Conservation (phyloP, 2,113 vertebrate species). For the Poecile atricapillus region DNA sequence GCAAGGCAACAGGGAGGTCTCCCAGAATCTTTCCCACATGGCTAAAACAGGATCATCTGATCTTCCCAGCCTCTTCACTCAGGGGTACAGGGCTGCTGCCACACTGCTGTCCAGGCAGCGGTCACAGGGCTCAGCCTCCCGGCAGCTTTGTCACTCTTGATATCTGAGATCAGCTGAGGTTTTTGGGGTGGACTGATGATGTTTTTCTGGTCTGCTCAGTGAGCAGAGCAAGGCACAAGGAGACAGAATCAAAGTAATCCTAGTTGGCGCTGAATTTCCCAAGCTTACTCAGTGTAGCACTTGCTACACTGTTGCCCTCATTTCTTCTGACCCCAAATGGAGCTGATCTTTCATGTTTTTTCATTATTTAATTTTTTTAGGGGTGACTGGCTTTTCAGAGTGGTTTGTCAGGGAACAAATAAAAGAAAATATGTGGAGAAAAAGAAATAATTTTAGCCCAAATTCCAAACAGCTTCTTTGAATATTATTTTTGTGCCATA, state of each 20-base stretch:
- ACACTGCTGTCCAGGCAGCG: neutral
- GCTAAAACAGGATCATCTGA: fast-evolving
- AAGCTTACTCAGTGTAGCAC: neutral
- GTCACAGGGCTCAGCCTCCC: neutral
- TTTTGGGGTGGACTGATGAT: neutral
- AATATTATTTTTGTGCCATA: neutral
- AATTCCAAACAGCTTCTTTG: neutral
- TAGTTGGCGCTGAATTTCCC: neutral
- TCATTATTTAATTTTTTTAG: neutral
- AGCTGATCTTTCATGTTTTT: neutral
- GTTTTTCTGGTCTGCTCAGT: neutral
- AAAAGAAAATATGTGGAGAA: neutral
- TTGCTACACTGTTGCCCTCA: neutral
- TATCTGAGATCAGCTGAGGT: neutral
- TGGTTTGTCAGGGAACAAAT: neutral
- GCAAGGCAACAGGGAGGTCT: neutral
- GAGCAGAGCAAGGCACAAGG: neutral
- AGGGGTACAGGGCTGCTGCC: neutral
- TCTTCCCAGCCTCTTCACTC: neutral
- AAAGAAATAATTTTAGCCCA: neutral
- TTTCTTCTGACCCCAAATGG: neutral
- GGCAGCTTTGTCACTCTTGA: fast-evolving
- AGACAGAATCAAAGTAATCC: neutral
- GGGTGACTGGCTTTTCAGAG: neutral
- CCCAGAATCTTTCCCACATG: neutral